Base-by-base conservation (phyloP, 1,140 invertebrate genomes). In the Drosophila ficusphila region DNA sequence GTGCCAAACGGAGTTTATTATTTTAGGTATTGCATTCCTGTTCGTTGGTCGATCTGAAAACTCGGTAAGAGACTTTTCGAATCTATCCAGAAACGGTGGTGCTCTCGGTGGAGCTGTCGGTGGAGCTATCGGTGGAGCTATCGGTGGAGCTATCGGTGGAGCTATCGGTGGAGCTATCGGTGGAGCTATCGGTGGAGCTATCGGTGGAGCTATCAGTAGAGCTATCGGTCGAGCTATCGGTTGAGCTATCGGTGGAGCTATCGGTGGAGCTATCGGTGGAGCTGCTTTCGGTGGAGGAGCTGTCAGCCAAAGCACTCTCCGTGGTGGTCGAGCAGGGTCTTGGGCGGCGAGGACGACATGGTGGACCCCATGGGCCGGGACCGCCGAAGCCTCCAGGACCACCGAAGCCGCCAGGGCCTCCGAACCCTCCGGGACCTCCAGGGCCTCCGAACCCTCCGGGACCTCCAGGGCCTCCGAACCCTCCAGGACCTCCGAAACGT, bases 1-100 rank as follows among this genome's bases (percentile, higher is more conserved):
- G 49, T 56, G 33, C 56, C 21, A 38, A 16, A 27, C n/a, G 9
- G n/a, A 27, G 61, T 62, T 61, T 46, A 33, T 16, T 62, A 33
- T 25, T 19, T 9, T 57, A 14, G 5, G 14, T 14, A 33, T 52
- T 2, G 2, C 5, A 14, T 41, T 16, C 11, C 14, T 4, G 23
- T 23, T 29, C 11, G 0, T n/a, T 5, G 9, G 11, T 1, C 6
- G 18, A n/a, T 41, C n/a, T 41, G 6, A 21, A n/a, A n/a, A 7
- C 52, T 25, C 47, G 0, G 6, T 5, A 9, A 8, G 9, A 3
- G 2, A 0, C 3, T 9, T 2, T 16, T 12, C 4, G 1, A 12
- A 27, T 42, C 36, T 62, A 60, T 4, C 11, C 54, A 6, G 33
- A 60, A 12, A 16, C 52, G 16, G 41, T 47, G 56, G 41, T 11